Base-by-base conservation (phyloP, 2,888 invertebrate species). In the Apodemia hepburni region DNA sequence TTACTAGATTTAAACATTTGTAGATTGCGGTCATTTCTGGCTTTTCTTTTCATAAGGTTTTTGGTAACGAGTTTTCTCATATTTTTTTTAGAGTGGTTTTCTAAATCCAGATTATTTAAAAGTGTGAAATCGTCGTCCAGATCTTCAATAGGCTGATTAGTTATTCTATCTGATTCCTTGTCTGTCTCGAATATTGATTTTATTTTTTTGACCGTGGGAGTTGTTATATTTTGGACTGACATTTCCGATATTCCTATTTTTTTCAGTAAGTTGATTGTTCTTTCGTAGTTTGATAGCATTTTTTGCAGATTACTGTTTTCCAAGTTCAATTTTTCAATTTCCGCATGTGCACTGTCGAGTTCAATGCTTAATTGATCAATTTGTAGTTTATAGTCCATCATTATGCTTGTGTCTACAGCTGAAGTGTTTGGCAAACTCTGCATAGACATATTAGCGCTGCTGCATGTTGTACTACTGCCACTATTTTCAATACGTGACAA, bases 321-420 rank as follows among this genome's bases (percentile, higher is more conserved):
- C 27, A 45, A 15, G 15, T 45, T 59, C 12, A 59, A 45, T 15
- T 59, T 59, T 27, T 38, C 59, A 3, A 59, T 59, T 18, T 59
- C 45, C 7, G 18, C 59, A 6, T 59, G 38, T 22, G 59, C 59
- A 45, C 42, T 59, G 7, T 42, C 15, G 17, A 59, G 38, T 38
- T 59, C 42, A 27, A 59, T 15, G 38, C 12, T 11, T 22, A 22
- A 22, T 22, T 22, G 22, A 22, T 22, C 22, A 22, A 22, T 22
- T 22, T 22, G 22, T 22, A 22, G 22, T 22, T 22, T 22, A 22
- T 22, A 22, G 22, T 22, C 22, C 22, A 22, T 22, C 22, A 2
- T 22, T 22, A 22, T 22, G 22, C 22, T 22, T 22, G 22, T 22
- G 22, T 22, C 22, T 22, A 22, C 22, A 22, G 22, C 22, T 22